These are phyloP conservation scores for Cremastinae sp. DNA, from an alignment of 2,888 invertebrate species.

Conservation along the genomic window DNA sequence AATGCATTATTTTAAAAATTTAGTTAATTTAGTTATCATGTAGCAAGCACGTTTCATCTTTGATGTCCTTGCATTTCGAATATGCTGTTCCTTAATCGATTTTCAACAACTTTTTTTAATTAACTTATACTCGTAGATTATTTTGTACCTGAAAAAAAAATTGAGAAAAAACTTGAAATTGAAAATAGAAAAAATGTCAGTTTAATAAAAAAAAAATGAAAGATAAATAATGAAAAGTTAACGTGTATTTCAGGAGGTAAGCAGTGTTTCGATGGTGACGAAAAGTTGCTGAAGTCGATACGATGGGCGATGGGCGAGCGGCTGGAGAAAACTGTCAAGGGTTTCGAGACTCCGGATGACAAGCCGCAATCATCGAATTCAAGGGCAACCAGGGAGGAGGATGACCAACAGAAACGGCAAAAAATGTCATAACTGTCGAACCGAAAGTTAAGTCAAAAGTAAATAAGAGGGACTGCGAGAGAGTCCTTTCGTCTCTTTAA, in stretches of 20 bases:
- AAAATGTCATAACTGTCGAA: conserved; percentile 75
- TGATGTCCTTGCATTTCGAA: no score
- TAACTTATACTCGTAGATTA: no score
- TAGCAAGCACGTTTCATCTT: no score
- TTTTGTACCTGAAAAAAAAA: no score
- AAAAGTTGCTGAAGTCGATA: conserved; percentile 84
- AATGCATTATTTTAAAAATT: no score
- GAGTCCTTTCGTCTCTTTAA: conserved; percentile 1
- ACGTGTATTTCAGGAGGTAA: conserved; percentile 83
- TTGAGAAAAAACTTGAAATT: no score
- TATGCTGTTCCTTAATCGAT: no score
- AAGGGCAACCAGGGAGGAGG: conserved; percentile 39
- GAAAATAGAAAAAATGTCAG: background rate
- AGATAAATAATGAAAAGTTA: background rate
- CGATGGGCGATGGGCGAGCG: conserved; percentile 83
- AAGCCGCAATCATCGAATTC: conserved; percentile 59
- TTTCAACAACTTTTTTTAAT: no score
- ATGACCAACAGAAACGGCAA: conserved; percentile 75
- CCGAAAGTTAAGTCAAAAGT: conserved; percentile 7
- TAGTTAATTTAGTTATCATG: no score
- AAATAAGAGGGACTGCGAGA: conserved; percentile 4
- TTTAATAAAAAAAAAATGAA: background rate
- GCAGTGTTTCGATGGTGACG: conserved; percentile 83
- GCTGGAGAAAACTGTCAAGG: conserved; percentile 8
- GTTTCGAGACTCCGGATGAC: conserved; percentile 65